phyloP scores from a whole-genome alignment of 1,140 invertebrate species.

The Apolygus lucorum region DNA sequence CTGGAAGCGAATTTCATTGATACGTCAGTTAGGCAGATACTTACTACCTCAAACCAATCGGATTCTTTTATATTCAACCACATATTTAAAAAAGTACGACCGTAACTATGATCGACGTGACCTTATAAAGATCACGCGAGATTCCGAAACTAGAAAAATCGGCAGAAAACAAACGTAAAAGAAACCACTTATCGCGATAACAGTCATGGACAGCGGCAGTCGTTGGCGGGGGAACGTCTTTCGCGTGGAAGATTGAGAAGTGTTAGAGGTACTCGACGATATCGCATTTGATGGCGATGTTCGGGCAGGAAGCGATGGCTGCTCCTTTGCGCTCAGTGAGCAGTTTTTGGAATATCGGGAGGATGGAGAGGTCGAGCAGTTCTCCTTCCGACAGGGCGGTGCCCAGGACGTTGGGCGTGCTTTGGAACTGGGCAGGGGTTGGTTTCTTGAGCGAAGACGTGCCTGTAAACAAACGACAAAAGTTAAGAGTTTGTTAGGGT shows the following conservation, averaged over 20 bases:
- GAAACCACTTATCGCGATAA: neutral
- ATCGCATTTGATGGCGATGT: conserved; percentile 91
- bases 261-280: conserved; percentile 81
- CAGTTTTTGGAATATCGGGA: conserved; percentile 84
- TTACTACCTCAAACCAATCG: too few relatives aligned
- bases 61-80: too few relatives aligned
- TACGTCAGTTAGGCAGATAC: too few relatives aligned
- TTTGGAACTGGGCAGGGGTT: conserved; percentile 45
- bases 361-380: conserved; percentile 66
- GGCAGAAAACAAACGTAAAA: too few relatives aligned
- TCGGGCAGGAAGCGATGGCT: conserved; percentile 81
- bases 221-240: neutral
- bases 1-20: too few relatives aligned
- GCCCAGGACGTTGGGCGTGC: conserved; percentile 44
- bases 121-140: too few relatives aligned
- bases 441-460: conserved; percentile 31
- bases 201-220: conserved; percentile 4
- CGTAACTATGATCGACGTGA: too few relatives aligned
- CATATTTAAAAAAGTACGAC: too few relatives aligned
- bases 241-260: neutral
- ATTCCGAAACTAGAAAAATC: too few relatives aligned
- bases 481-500: too few relatives aligned
- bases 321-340: conserved; percentile 68
- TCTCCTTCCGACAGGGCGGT: conserved; percentile 71
- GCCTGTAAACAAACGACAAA: neutral